phyloP scores from a whole-genome alignment of 2,888 invertebrate genomes.

The Masnerella sp. region DNA sequence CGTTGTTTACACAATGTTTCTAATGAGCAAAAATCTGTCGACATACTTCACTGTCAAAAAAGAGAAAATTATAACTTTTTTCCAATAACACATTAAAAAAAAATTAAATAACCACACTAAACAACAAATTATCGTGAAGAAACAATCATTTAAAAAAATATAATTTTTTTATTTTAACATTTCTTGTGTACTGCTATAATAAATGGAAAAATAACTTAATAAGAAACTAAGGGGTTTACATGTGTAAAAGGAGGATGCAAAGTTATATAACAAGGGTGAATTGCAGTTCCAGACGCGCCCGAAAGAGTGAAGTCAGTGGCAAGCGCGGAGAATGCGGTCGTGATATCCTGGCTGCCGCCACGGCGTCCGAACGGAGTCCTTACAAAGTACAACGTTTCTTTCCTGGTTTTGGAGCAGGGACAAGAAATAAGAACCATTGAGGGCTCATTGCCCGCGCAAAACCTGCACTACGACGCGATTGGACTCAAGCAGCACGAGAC shows the following conservation, averaged over 20 bases:
- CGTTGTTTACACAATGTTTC: no score
- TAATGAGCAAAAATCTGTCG: no score
- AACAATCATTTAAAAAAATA: no score
- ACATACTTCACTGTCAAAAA: no score
- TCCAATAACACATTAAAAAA: no score
- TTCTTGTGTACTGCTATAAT: no score
- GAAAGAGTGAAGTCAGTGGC: slow-evolving; percentile 82
- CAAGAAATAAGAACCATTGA: slow-evolving; percentile 79
- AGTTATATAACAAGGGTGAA: slow-evolving; percentile 18
- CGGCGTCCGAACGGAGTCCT: slow-evolving; percentile 82
- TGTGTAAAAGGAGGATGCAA: neutral
- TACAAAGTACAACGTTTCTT: slow-evolving; percentile 82
- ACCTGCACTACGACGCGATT: slow-evolving; percentile 79
- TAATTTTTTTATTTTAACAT: no score
- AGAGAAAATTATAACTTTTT: no score
- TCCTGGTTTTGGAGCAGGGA: slow-evolving; percentile 79
- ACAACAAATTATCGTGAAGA: no score
- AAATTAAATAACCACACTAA: no score
- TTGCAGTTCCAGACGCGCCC: slow-evolving; percentile 81
- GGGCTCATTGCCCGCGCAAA: slow-evolving; percentile 77
- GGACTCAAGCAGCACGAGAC: slow-evolving; percentile 79
- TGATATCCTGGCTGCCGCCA: slow-evolving; percentile 84
- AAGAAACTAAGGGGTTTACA: no score
- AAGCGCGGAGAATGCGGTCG: slow-evolving; percentile 80
- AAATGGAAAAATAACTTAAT: no score